Base-by-base conservation (phyloP, 2,888 invertebrate species). In the Mechanitis messenoides region DNA sequence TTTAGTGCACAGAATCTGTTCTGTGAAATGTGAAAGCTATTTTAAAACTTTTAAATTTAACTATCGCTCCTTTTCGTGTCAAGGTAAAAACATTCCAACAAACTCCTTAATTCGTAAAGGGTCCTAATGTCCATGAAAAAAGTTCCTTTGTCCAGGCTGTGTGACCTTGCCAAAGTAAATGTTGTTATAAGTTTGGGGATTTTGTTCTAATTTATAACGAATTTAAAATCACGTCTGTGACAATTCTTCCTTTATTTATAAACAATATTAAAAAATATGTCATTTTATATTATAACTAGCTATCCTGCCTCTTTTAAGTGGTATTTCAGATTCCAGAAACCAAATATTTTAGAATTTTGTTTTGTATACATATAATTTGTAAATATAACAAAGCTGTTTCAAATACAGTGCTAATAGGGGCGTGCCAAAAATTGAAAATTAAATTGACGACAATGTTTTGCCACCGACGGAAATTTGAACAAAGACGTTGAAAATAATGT, bases 41-140 rank as follows among this genome's bases (percentile, higher is more conserved):
- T 42, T 42, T 9, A 42, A 11, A 42, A 9, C 42, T 9, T 42
- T 42, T 3, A 42, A 20, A 20, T 3, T 42, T 42, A 9, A 9
- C 42, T 42, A 9, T 9, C 42, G 11, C 9, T 42, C 9, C 9
- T 35, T 35, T 35, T 60, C 61, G 55, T 60, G 64, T 60, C 64
- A 61, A 58, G 54, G 57, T 64, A 62, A 64, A 60, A 65, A 60
- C 62, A 65, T 65, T 65, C 56, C 60, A 60, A 60, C 56, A 62
- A 62, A 60, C 58, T 45, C 35, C 45, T 63, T 55, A 60, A 57
- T 58, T 63, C 38, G 60, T 53, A 58, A 58, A 61, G 55, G 58
- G 63, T 53, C 50, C 58, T 46, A 58, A 58, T 59, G 63, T 62
- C 58, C 55, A 50, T 59, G 55, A 58, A 53, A 55, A 20, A 55